These are phyloP conservation scores for Drosophila ercepeae DNA, from an alignment of 1,140 invertebrate species.

Conservation along the genomic window DNA sequence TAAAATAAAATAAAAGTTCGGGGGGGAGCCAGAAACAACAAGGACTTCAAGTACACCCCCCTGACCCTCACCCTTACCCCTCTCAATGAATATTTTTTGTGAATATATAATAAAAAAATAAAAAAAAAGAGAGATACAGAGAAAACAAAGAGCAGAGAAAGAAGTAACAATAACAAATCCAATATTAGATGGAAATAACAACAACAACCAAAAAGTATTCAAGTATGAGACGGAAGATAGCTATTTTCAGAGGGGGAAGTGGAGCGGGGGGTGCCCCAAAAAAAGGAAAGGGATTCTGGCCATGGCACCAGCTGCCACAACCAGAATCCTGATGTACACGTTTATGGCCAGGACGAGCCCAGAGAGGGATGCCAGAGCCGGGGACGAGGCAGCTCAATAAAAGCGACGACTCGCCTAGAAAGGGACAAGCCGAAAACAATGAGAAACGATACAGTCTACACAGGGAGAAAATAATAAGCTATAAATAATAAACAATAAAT, in stretches of 20 bases:
- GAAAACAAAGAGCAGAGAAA: slow-evolving; percentile 35
- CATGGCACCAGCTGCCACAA: slow-evolving; percentile 43
- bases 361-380: neutral
- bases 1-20: slow-evolving; percentile 35
- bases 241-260: neutral
- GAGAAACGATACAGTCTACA: slow-evolving; percentile 9
- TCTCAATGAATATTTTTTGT: slow-evolving; percentile 73
- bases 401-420: slow-evolving; percentile 16
- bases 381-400: slow-evolving; percentile 23
- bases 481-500: neutral
- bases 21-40: slow-evolving; percentile 64
- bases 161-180: slow-evolving; percentile 77
- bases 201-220: slow-evolving; percentile 59
- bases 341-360: slow-evolving; percentile 54
- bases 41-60: slow-evolving; percentile 21
- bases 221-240: slow-evolving; percentile 34
- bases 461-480: neutral
- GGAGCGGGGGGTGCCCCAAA: no score
- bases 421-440: slow-evolving; percentile 36
- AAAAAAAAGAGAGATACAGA: neutral
- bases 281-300: neutral
- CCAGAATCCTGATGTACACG: slow-evolving; percentile 45
- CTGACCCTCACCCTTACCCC: slow-evolving; percentile 3
- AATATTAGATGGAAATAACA: slow-evolving; percentile 75
- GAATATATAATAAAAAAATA: slow-evolving; percentile 45